Percentiles rank a stretch among this genome's conserved stretches.
Evolutionary conservation across 1,140 invertebrate species (phyloP).

Genomic region (Oryzaephilus surinamensis): DNA sequence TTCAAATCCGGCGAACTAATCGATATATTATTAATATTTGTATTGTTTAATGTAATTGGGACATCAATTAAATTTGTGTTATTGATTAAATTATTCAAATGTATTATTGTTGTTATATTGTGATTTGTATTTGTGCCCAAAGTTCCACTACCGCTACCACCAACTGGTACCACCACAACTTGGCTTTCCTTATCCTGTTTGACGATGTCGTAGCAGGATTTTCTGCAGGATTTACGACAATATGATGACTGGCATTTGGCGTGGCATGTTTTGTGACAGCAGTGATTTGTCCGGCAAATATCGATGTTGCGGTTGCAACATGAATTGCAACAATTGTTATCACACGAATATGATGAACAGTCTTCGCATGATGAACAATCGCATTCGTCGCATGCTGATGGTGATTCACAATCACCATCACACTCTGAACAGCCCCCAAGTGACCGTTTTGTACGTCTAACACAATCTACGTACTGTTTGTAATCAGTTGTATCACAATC

Average conservation of each 20-base stretch:
- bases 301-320: slow-evolving; percentile 1
- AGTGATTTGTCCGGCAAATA: slow-evolving; percentile 2
- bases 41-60: slow-evolving; percentile 28
- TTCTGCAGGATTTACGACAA: neutral
- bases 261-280: slow-evolving; percentile 7
- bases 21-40: slow-evolving; percentile 30
- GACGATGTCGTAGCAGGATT: too few relatives aligned
- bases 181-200: too few relatives aligned
- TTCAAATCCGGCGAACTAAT: neutral
- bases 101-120: slow-evolving; percentile 32
- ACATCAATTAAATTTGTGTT: slow-evolving; percentile 31
- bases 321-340: slow-evolving; percentile 3
- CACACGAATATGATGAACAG: too few relatives aligned
- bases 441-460: slow-evolving; percentile 6
- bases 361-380: slow-evolving; percentile 1
- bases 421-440: neutral
- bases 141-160: too few relatives aligned
- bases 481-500: slow-evolving; percentile 8
- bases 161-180: too few relatives aligned
- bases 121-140: slow-evolving; percentile 6
- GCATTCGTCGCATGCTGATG: slow-evolving; percentile 2
- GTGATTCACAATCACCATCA: neutral
- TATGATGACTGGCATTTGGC: slow-evolving; percentile 1
- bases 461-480: slow-evolving; percentile 5
- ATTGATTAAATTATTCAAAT: slow-evolving; percentile 31